A percentile compares a stretch with the other conserved stretches of the same genome.
Conservation (phyloP, 2,797 vertebrate genomes). For the Crax fasciolata region DNA sequence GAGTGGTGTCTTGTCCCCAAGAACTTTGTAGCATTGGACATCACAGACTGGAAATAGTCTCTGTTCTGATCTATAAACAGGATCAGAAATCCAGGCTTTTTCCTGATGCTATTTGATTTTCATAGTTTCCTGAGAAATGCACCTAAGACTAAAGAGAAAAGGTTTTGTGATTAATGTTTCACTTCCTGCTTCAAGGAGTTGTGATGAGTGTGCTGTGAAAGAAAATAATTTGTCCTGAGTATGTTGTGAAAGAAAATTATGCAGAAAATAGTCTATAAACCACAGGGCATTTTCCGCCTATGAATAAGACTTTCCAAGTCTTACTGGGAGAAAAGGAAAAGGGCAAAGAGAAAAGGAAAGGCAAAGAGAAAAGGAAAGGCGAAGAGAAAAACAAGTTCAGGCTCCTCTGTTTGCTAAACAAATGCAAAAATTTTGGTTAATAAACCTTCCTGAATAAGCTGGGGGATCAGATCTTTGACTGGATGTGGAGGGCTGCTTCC, state of each 20-base stretch:
- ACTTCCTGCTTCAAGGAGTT: neutral
- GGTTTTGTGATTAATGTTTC: neutral
- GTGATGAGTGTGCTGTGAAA: neutral
- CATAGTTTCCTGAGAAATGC: neutral
- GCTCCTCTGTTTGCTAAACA: neutral
- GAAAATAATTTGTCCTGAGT: neutral
- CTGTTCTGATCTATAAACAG: neutral
- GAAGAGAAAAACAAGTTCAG: neutral
- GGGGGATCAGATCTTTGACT: neutral
- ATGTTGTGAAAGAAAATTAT: neutral
- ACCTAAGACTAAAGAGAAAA: neutral
- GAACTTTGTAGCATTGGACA: neutral
- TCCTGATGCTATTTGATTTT: neutral
- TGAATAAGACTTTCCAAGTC: slow-evolving; percentile 12
- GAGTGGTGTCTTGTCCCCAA: neutral
- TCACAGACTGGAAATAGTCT: neutral
- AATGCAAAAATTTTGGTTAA: neutral
- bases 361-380: neutral
- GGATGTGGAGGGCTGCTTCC: neutral
- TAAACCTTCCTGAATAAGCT: neutral
- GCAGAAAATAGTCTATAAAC: slow-evolving; percentile 23
- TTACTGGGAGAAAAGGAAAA: neutral
- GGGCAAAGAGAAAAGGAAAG: neutral
- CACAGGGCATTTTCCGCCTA: neutral
- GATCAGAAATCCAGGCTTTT: neutral